phyloP scores from a whole-genome alignment of 2,113 vertebrate genomes.

The Athene noctua region DNA sequence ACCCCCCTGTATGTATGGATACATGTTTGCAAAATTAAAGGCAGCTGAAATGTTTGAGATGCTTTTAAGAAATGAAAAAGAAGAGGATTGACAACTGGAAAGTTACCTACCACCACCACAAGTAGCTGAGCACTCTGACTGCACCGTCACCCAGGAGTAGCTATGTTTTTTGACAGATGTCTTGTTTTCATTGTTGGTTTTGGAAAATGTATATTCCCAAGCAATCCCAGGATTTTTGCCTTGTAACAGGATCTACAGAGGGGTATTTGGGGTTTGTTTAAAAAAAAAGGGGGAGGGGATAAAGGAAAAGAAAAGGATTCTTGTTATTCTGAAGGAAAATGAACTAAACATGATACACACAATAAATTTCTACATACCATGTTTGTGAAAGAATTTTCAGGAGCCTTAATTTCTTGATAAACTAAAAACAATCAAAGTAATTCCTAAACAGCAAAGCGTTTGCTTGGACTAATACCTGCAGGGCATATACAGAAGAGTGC shows the following conservation, averaged over 20 bases:
- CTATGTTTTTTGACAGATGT: constrained; percentile 72
- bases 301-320: not conserved
- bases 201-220: constrained; percentile 92
- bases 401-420: not conserved
- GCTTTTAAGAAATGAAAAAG: not conserved
- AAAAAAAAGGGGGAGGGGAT: not conserved
- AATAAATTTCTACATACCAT: not conserved
- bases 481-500: not conserved
- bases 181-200: constrained; percentile 63
- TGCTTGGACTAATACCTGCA: not conserved
- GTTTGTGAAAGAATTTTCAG: not conserved
- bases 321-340: not conserved
- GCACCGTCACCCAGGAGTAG: constrained; percentile 86
- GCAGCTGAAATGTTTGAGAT: not conserved
- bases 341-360: not conserved
- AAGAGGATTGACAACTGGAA: not conserved
- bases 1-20: not conserved
- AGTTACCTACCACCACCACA: constrained; percentile 88
- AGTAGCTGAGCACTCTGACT: constrained; percentile 87
- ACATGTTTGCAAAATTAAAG: not conserved
- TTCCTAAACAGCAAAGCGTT: not conserved
- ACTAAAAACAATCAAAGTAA: not conserved
- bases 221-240: constrained; percentile 92
- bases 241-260: constrained; percentile 87
- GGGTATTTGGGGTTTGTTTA: not conserved